Evolutionary conservation across 2,113 vertebrate species (phyloP), one percentile per base, ranked within the genome.

Genomic region (Rynchops niger): DNA sequence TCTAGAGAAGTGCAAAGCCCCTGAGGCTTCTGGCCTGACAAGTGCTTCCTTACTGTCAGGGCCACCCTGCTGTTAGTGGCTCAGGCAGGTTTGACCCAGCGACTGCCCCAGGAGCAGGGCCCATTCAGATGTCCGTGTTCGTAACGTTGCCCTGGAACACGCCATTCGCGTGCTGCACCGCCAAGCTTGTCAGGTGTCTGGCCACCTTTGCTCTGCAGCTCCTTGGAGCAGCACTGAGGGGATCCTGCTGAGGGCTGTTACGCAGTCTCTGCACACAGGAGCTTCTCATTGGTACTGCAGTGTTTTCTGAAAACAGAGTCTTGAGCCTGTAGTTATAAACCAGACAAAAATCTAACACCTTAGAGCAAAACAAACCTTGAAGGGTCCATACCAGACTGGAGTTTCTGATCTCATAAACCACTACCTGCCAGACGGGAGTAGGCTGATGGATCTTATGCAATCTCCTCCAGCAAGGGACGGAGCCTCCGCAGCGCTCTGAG

Each of bases 401-500:
- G 91, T 79, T 82, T 79, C 73, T 88, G 66, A 0, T 56, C 86
- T 78, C 77, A 38, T 34, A 26, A 43, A 47, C 40, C 56, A 27
- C 83, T 16, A 45, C 94, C 93, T 91, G 97, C 70, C 97, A 97
- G 96, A 76, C 69, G 1, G 19, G 91, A 79, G 96, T 86, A 94
- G 94, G 86, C 94, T 92, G 82, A 5, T 21, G 45, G 83, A 86
- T 90, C 79, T 95, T 95, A 92, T 73, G 83, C 93, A 95, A 95
- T 55, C 69, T 78, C 74, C 59, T 89, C 83, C 94, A 81, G 97
- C 80, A 21, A 93, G 92, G 95, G 92, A 63, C 93, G 94, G 83
- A 89, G 95, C 96, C 94, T 96, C 97, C 22, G 91, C 94, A 96
- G 95, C 94, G 93, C 96, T 94, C 53, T 2, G 19, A 94, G 95